Evolutionary conservation across 2,888 invertebrate species (phyloP), one percentile per base, ranked within the genome.

Genomic region (Drosophila monieri): DNA sequence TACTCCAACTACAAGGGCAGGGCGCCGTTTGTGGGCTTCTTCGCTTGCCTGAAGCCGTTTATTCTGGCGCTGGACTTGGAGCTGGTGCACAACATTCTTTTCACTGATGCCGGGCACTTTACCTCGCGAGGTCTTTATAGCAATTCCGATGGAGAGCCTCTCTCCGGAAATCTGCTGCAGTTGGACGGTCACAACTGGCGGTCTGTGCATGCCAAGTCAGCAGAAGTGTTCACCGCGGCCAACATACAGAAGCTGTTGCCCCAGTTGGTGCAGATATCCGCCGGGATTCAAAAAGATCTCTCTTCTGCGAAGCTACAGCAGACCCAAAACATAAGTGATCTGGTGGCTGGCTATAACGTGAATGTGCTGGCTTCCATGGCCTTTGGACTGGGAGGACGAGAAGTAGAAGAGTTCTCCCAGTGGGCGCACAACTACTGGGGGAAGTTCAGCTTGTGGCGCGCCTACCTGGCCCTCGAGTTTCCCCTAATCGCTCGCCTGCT

Each of bases 281-380:
- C 60, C 1, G 58, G 27, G 14, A 78, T 87, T 32, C 68, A 76
- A 3, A 49, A 55, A 0, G 58, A 70, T 0, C 18, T 90, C n/a
- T 35, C 35, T 0, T 92, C 51, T 90, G 59, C 78, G 90, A 9
- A 57, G 8, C 27, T 37, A 8, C 15, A 54, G 4, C 64, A 75
- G 14, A 46, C 60, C 0, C 14, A 73, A 0, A 93, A 93, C 57
- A 80, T 93, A 1, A 92, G 91, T 64, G 90, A 92, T n/a, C 65
- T 92, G 3, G 88, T 92, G n/a, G 91, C 92, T 1, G 87, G 90
- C 21, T 93, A 91, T 69, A 93, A 93, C 4, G 90, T 92, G 2
- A 93, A 93, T 74, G 91, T 93, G 0, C 92, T 93, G 59, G 92
- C 92, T 0, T 80, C 87, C 0, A 88, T 92, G 73, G 92, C 91